Evolutionary conservation across 2,888 invertebrate species (phyloP).

Genomic region (Epinotia demarniana): DNA sequence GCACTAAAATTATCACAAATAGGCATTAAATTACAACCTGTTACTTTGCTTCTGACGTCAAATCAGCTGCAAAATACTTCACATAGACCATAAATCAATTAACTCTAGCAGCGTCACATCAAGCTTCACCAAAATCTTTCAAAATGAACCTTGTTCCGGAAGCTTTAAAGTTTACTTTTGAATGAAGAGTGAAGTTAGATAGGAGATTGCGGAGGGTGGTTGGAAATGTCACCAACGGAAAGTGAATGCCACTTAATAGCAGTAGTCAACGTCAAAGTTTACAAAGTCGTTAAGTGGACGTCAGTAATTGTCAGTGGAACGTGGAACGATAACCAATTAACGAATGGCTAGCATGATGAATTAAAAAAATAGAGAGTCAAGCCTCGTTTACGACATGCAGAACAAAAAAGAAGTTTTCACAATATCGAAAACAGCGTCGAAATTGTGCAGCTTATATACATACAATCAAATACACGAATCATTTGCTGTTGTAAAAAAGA

Average conservation of each 20-base stretch:
- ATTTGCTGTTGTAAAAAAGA: too few species aligned
- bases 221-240: not conserved
- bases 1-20: not conserved
- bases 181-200: not conserved
- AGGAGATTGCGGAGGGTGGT: not conserved
- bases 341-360: constrained; percentile 45
- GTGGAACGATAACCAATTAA: constrained; percentile 56
- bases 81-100: not conserved
- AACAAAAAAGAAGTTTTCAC: too few species aligned
- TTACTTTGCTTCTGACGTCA: not conserved
- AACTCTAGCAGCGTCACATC: not conserved
- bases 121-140: not conserved
- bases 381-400: too few species aligned
- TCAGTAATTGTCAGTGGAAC: constrained; percentile 55
- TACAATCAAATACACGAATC: too few species aligned
- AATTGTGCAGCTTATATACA: too few species aligned
- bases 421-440: too few species aligned
- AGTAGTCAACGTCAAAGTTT: constrained; percentile 28
- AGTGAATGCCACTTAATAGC: constrained; percentile 8
- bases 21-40: not conserved
- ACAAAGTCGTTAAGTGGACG: constrained; percentile 46
- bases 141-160: not conserved
- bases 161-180: not conserved
- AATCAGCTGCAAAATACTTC: not conserved
- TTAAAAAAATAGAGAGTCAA: too few species aligned